A percentile compares a stretch with the other conserved stretches of the same genome.
phyloP scores from a whole-genome alignment of 2,113 vertebrate species.

The Seriola quinqueradiata region DNA sequence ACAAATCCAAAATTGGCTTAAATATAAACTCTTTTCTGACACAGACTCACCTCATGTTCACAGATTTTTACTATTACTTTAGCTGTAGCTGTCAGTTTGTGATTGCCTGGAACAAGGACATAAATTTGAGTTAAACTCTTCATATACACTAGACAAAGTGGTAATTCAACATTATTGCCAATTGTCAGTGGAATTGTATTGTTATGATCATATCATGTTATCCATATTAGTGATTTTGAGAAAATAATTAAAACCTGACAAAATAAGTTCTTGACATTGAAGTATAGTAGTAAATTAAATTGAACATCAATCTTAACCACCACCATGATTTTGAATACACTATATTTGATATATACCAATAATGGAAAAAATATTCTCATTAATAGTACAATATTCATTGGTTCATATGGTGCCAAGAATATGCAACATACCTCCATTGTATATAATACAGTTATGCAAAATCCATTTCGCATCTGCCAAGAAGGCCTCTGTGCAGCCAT shows the following conservation, averaged over 20 bases:
- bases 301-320: neutral
- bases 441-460: conserved; percentile 99
- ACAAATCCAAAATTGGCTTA: neutral
- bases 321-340: neutral
- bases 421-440: conserved; percentile 91
- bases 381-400: neutral
- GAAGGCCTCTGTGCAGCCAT: conserved; percentile 98
- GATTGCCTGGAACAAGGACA: conserved; percentile 90
- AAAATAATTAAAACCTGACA: neutral
- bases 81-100: conserved; percentile 98
- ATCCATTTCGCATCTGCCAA: conserved; percentile 99
- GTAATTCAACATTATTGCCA: neutral
- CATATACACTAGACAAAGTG: neutral
- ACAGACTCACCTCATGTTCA: conserved; percentile 93
- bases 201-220: neutral
- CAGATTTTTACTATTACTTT: conserved; percentile 99
- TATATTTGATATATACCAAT: too few species aligned
- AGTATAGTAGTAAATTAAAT: neutral
- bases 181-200: neutral
- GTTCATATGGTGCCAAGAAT: neutral
- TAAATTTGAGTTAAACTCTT: conserved; percentile 1
- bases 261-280: neutral
- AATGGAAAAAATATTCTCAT: neutral
- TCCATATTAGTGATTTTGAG: neutral
- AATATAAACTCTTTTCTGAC: neutral